Evolutionary conservation across 2,113 vertebrate species (phyloP).

Genomic region (Verasper variegatus): DNA sequence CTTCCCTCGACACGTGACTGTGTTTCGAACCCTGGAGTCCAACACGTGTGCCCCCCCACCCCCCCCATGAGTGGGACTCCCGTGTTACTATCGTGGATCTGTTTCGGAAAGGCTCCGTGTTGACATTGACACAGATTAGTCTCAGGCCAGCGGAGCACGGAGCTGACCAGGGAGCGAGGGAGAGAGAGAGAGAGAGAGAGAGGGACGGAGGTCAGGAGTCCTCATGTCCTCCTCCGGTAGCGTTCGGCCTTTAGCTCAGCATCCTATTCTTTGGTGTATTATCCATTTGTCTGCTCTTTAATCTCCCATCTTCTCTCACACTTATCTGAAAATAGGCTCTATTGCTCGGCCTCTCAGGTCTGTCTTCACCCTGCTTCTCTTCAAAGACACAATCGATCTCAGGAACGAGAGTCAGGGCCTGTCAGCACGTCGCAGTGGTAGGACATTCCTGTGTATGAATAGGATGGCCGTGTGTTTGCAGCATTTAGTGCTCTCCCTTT

Average conservation of each 20-base stretch:
- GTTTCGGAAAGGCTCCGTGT: constrained; percentile 73
- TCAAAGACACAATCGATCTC: constrained; percentile 69
- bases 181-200: background rate
- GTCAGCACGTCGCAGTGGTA: constrained; percentile 52
- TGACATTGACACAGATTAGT: constrained; percentile 79
- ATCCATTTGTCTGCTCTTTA: constrained; percentile 17
- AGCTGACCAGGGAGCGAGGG: background rate
- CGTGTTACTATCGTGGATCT: constrained; percentile 37
- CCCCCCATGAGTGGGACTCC: constrained; percentile 19
- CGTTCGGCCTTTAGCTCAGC: background rate
- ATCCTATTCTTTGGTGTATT: constrained; percentile 19
- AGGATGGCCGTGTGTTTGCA: constrained; percentile 61
- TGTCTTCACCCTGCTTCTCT: constrained; percentile 59
- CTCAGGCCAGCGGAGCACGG: constrained; percentile 57
- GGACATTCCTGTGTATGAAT: constrained; percentile 73
- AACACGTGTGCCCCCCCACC: constrained; percentile 30
- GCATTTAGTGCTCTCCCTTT: constrained; percentile 75
- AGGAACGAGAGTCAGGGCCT: constrained; percentile 43
- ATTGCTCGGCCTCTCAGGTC: constrained; percentile 21
- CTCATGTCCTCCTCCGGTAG: background rate
- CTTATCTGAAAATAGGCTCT: constrained; percentile 32
- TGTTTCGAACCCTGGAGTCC: constrained; percentile 20
- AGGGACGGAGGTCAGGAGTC: background rate
- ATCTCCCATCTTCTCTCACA: constrained; percentile 27
- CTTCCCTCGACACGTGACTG: constrained; percentile 46